Percentiles rank a stretch among this genome's conserved stretches.
These are phyloP conservation scores for Falco concolor DNA, from an alignment of 2,797 vertebrate species.

Conservation along the genomic window DNA sequence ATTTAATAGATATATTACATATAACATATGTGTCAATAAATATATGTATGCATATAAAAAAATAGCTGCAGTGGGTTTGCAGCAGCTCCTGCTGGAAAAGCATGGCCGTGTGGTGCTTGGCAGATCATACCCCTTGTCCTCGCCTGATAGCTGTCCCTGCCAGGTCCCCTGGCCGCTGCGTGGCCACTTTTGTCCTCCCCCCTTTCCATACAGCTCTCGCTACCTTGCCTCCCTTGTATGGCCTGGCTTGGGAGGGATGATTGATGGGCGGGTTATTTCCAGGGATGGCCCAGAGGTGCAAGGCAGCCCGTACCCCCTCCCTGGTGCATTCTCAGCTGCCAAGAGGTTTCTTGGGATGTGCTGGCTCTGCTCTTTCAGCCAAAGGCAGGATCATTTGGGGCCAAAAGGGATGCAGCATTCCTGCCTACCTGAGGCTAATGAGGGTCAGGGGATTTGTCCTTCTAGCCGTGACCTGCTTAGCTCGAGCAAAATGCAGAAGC, in stretches of 20 bases:
- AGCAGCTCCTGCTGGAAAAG: not conserved
- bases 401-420: not conserved
- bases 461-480: not conserved
- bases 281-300: slow-evolving; percentile 72
- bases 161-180: not conserved
- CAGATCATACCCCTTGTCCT: not conserved
- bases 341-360: slow-evolving; percentile 32
- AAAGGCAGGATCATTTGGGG: slow-evolving; percentile 40
- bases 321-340: slow-evolving; percentile 60
- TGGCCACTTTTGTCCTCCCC: not conserved
- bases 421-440: not conserved
- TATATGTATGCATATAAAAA: not conserved
- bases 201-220: rapidly evolving
- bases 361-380: slow-evolving; percentile 15
- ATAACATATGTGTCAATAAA: not conserved
- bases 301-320: slow-evolving; percentile 64
- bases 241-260: slow-evolving; percentile 73
- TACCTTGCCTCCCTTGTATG: slow-evolving; percentile 65
- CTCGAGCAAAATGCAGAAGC: not conserved
- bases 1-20: not conserved
- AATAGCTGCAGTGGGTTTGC: not conserved
- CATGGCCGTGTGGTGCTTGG: not conserved
- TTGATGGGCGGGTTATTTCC: slow-evolving; percentile 72
- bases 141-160: not conserved
- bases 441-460: not conserved